Conservation (phyloP, 2,113 vertebrate genomes). For the Turdus rufiventris region DNA sequence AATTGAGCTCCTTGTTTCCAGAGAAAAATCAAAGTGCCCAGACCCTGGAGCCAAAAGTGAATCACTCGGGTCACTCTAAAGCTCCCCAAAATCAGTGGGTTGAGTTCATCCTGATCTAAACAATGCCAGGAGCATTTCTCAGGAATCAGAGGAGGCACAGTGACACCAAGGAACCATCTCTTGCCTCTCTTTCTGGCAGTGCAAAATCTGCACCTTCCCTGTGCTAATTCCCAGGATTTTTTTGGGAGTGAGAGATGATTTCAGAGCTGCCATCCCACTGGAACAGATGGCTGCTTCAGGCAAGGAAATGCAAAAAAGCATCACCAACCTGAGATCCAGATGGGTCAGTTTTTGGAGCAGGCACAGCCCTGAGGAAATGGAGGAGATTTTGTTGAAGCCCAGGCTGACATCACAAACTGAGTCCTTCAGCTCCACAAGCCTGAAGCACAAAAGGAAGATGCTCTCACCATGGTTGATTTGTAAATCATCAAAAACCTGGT, state of each 20-base stretch:
- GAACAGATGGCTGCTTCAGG: neutral
- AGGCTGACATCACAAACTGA: conserved; percentile 83
- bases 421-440: conserved; percentile 83
- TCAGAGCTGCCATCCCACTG: neutral
- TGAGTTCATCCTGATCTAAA: neutral
- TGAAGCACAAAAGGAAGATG: conserved; percentile 48
- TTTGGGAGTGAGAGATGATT: neutral
- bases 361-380: conserved; percentile 76
- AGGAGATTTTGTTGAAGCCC: conserved; percentile 88
- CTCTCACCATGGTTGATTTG: neutral
- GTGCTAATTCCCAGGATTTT: neutral
- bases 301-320: neutral
- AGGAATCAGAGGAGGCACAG: neutral
- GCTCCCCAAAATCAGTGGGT: neutral
- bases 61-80: neutral
- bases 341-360: conserved; percentile 81
- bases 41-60: neutral
- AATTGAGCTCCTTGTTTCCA: neutral
- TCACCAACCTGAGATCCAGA: conserved; percentile 87
- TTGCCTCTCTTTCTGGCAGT: neutral
- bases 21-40: neutral
- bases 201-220: neutral
- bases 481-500: neutral
- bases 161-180: neutral
- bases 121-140: neutral